Evolutionary conservation across 2,797 vertebrate species (phyloP), one percentile per base, ranked within the genome.

Genomic region (Nyctalus aviator): DNA sequence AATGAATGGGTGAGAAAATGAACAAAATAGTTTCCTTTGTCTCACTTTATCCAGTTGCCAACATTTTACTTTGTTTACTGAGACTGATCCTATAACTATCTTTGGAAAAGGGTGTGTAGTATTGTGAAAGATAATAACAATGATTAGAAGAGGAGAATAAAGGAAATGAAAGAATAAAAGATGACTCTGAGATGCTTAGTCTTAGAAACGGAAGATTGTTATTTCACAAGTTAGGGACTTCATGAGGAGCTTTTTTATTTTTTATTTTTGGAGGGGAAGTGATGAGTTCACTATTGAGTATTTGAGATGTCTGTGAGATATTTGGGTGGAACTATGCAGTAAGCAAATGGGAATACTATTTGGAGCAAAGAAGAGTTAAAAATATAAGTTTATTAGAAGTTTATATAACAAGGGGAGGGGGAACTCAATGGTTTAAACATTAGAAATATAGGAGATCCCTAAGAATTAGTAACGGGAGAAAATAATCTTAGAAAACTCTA

Each of bases 231-330:
- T 77, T 93, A 76, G 84, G 41, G 75, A 90, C 3, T 6, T 88
- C 21, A 35, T 8, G 18, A 88, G 15, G 35, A 83, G 64, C 17
- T 82, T 46, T 4, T 46, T 55, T 44, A 9, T 44, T 44, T 55
- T 32, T 32, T 9, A 32, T 46, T 81, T 79, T 82, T 62, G 20
- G 15, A 93, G 37, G 9, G 23, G 35, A 71, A 75, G 4, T 68
- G 25, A 66, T 82, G 64, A 68, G 13, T 79, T 93, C 17, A 37
- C 5, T 37, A 57, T 27, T 59, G 27, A 6, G 5, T 93, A 91
- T 90, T 57, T 93, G 82, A 82, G 71, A 92, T 85, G 5, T 37
- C 76, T 66, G 17, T 71, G 50, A 94, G 20, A 75, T 79, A 32
- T 4, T 73, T 79, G 76, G 48, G 68, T 30, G 64, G 5, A 15